Conservation (phyloP, 2,113 vertebrate species). For the Onychorhynchus coronatus region DNA sequence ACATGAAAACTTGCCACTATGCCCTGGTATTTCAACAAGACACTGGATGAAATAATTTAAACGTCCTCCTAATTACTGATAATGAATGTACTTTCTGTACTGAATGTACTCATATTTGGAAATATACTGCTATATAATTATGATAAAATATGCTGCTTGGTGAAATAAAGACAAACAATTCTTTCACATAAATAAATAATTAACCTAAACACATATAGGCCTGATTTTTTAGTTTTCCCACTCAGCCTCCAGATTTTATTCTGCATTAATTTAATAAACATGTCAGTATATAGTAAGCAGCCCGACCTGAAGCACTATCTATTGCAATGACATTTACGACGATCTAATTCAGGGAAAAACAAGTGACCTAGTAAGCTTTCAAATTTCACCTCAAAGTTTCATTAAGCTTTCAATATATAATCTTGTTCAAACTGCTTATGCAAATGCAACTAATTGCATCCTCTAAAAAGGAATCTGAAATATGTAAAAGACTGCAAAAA, state of each 20-base stretch:
- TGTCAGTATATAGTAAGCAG: not conserved
- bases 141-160: not conserved
- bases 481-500: not conserved
- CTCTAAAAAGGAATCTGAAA: not conserved
- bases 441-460: not conserved
- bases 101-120: not conserved
- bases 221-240: not conserved
- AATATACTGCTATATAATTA: not conserved
- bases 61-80: not conserved
- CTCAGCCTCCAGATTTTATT: not conserved
- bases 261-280: not conserved
- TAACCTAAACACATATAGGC: not conserved
- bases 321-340: not conserved
- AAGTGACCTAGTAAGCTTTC: not conserved
- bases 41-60: not conserved
- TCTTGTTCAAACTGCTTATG: not conserved
- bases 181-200: not conserved
- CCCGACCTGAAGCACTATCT: not conserved
- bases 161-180: not conserved
- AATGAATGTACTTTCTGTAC: not conserved
- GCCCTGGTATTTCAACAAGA: not conserved
- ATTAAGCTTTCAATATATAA: not conserved
- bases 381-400: not conserved
- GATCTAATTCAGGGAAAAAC: not conserved
- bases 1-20: not conserved